phyloP scores from a whole-genome alignment of 2,888 invertebrate species.

The Catocala nupta region DNA sequence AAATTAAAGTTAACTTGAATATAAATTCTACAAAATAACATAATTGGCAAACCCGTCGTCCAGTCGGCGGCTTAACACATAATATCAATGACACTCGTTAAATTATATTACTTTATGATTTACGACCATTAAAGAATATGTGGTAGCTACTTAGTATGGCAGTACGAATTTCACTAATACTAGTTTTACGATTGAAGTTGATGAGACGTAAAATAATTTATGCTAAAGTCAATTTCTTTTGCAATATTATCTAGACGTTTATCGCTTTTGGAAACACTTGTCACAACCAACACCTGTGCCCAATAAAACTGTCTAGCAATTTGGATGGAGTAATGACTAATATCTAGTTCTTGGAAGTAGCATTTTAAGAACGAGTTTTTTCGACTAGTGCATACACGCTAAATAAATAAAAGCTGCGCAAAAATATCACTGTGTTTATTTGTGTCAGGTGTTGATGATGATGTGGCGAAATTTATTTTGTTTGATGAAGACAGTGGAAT shows the following conservation, averaged over 20 bases:
- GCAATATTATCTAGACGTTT: slow-evolving; percentile 30
- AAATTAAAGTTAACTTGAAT: too few relatives aligned
- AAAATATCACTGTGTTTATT: background rate
- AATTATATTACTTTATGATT: too few relatives aligned
- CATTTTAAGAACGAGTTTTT: slow-evolving; percentile 11
- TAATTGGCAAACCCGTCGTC: too few relatives aligned
- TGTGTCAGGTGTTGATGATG: too few relatives aligned
- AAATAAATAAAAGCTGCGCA: slow-evolving; percentile 5
- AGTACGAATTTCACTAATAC: slow-evolving; percentile 11
- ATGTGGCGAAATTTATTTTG: too few relatives aligned
- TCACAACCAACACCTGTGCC: slow-evolving; percentile 51
- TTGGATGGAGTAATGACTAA: slow-evolving; percentile 32
- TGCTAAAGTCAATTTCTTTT: slow-evolving; percentile 28
- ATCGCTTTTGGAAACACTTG: slow-evolving; percentile 32
- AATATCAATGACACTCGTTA: too few relatives aligned
- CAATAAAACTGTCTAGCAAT: slow-evolving; percentile 34
- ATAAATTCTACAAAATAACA: too few relatives aligned
- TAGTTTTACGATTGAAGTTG: slow-evolving; percentile 24
- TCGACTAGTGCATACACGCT: slow-evolving; percentile 6
- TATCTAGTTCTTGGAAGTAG: slow-evolving; percentile 34
- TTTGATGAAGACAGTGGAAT: too few relatives aligned
- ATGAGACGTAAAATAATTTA: slow-evolving; percentile 32
- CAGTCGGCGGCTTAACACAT: too few relatives aligned
- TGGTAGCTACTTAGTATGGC: background rate
- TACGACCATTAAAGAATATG: background rate